Base-by-base conservation (phyloP, 2,888 invertebrate genomes). In the Bombyx huttoni region DNA sequence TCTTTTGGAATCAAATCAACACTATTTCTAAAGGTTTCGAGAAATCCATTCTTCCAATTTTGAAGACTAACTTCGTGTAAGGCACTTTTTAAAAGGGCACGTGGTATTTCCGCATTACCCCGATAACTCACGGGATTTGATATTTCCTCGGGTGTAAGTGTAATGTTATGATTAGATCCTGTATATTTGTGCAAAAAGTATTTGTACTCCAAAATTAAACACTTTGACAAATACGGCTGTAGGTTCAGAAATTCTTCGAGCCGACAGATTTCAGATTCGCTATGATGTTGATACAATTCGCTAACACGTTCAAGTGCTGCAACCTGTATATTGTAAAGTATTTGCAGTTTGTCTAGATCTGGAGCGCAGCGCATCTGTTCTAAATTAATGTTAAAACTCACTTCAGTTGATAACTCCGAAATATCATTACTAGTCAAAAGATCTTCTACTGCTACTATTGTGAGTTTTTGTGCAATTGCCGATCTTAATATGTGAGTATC, bases 401-500 rank as follows among this genome's bases (percentile, higher is more conserved):
- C 56, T 61, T 87, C 86, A 57, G 73, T 74, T 10, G 75, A 64
- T 46, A 78, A 65, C 59, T 86, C 74, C 8, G 65, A 53, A 5
- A 65, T 53, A 63, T 87, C 87, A 55, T 86, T 64, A 55, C 52
- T 75, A 33, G 78, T 78, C 12, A 81, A 61, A 34, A 84, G 62
- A 60, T 85, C 83, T 68, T 86, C 87, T 7, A 86, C 78, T 40
- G 77, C 74, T n/a, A 79, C 71, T 50, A 80, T 70, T 5, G 78
- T 80, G 34, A 86, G 59, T 54, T 78, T 81, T 60, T 81, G 81
- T 24, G 74, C 79, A 13, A 77, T 67, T 52, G 74, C 78, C 33
- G 74, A 65, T 12, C 86, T 78, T 51, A 78, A 52, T 56, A 82
- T 77, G 59, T 85, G 86, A 53, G 72, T 65, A 57, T 83, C 80